phyloP scores from a whole-genome alignment of 2,888 invertebrate genomes.

The Coremacera marginata region DNA sequence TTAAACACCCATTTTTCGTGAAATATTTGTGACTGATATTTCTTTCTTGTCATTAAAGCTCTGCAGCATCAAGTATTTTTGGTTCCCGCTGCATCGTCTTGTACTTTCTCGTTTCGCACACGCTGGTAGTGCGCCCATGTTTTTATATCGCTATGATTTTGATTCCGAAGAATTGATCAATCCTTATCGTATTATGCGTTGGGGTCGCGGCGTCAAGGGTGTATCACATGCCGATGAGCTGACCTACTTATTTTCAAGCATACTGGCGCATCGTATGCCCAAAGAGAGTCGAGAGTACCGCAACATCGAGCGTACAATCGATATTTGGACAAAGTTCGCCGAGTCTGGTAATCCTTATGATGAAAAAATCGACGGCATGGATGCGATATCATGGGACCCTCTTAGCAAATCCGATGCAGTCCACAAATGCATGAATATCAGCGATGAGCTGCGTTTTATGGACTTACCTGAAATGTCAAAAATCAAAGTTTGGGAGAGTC shows the following conservation, averaged over 20 bases:
- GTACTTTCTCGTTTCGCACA: slow-evolving; percentile 59
- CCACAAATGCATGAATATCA: slow-evolving; percentile 65
- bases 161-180: slow-evolving; percentile 63
- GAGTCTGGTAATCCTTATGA: slow-evolving; percentile 62
- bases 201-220: slow-evolving; percentile 63
- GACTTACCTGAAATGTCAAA: slow-evolving; percentile 64
- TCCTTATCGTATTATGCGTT: slow-evolving; percentile 60
- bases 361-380: slow-evolving; percentile 58
- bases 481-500: slow-evolving; percentile 61
- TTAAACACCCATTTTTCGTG: background rate
- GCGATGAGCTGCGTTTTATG: slow-evolving; percentile 59
- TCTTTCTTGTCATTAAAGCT: slow-evolving; percentile 53
- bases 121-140: slow-evolving; percentile 61
- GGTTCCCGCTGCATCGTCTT: slow-evolving; percentile 59
- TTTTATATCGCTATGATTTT: slow-evolving; percentile 66
- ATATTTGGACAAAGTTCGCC: slow-evolving; percentile 65
- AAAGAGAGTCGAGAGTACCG: slow-evolving; percentile 62
- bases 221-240: slow-evolving; percentile 67
- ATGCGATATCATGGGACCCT: slow-evolving; percentile 59
- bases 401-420: slow-evolving; percentile 55
- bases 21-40: too few species aligned
- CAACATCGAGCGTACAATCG: slow-evolving; percentile 62
- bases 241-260: slow-evolving; percentile 60
- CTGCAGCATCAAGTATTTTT: slow-evolving; percentile 55
- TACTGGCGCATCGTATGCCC: slow-evolving; percentile 53